Conservation (phyloP, 2,888 invertebrate species). For the Drosophila austrosaltans region DNA sequence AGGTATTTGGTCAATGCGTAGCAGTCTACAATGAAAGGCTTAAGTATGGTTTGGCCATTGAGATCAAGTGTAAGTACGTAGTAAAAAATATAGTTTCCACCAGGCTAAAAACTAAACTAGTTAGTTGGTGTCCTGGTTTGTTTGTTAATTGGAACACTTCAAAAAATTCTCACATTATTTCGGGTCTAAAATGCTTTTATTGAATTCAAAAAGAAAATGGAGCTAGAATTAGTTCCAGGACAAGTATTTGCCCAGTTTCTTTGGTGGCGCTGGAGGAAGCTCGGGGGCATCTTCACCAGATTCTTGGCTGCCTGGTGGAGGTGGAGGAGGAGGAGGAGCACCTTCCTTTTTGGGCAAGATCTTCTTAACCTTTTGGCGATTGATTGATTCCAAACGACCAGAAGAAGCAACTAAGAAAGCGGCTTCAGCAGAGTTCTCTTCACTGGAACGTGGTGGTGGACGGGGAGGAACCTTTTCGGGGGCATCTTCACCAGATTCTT, state of each 20-base stretch:
- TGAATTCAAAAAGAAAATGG: neutral
- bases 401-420: neutral
- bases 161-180: neutral
- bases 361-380: neutral
- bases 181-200: neutral
- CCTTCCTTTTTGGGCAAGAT: slow-evolving; percentile 2
- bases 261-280: neutral
- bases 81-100: neutral
- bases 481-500: no score
- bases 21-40: slow-evolving; percentile 92
- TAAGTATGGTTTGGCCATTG: slow-evolving; percentile 92
- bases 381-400: neutral
- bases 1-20: slow-evolving; percentile 89
- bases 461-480: neutral
- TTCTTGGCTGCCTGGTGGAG: neutral
- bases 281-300: neutral
- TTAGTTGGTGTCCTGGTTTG: no score
- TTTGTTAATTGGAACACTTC: neutral
- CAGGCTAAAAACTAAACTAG: neutral
- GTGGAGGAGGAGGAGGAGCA: neutral
- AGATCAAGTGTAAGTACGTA: slow-evolving; percentile 88
- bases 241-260: neutral
- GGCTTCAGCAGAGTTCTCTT: slow-evolving; percentile 1
- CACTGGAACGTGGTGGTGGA: neutral
- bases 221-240: neutral